A percentile compares a stretch with the other conserved stretches of the same genome.
phyloP scores from a whole-genome alignment of 2,113 vertebrate genomes.

The Vireo altiloquus region DNA sequence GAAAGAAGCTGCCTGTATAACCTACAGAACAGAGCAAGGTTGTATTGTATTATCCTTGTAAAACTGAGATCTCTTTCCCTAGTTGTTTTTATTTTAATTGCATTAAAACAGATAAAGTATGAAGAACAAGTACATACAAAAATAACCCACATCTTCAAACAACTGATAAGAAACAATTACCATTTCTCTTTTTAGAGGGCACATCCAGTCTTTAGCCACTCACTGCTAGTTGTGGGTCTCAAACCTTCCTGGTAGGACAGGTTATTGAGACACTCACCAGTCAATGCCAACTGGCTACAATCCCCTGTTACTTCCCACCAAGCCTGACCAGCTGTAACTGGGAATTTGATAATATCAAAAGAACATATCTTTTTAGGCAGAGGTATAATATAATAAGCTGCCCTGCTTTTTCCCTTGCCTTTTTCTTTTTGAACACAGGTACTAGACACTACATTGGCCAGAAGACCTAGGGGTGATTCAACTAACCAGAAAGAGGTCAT shows the following conservation, averaged over 20 bases:
- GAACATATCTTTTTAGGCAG: not conserved
- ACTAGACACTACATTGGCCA: not conserved
- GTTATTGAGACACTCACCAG: not conserved
- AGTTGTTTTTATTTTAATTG: not conserved
- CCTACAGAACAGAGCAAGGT: not conserved
- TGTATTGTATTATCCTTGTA: not conserved
- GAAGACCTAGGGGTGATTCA: not conserved
- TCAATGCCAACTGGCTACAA: not conserved
- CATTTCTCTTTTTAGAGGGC: not conserved
- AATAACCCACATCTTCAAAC: not conserved
- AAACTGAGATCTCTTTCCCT: not conserved
- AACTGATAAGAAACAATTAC: not conserved
- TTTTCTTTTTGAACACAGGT: not conserved
- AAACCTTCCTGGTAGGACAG: not conserved
- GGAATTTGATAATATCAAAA: not conserved
- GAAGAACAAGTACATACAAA: not conserved
- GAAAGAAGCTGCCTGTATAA: not conserved
- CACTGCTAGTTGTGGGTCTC: not conserved
- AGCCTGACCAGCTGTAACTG: not conserved
- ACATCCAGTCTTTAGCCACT: not conserved
- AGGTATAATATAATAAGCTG: not conserved
- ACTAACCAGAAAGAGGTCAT: not conserved
- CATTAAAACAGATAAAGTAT: not conserved
- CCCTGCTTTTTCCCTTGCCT: rapidly evolving
- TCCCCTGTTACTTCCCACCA: not conserved